phyloP scores from a whole-genome alignment of 2,113 vertebrate species.

The Gopherus evgoodei region DNA sequence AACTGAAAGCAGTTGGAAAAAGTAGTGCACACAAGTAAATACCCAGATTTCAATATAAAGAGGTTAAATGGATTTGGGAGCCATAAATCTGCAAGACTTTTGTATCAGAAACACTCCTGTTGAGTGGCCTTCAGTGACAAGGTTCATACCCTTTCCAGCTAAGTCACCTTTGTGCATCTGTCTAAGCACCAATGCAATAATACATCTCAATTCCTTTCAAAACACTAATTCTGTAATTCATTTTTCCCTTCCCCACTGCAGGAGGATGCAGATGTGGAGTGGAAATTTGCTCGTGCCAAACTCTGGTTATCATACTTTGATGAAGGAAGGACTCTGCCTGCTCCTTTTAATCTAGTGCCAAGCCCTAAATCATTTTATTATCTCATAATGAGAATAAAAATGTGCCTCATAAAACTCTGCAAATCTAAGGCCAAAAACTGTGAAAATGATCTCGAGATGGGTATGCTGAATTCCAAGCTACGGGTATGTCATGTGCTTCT shows the following conservation, averaged over 20 bases:
- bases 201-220: neutral
- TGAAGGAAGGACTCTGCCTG: conserved; percentile 95
- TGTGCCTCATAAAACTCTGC: conserved; percentile 92
- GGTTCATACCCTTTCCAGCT: neutral
- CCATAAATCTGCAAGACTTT: neutral
- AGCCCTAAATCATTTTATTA: conserved; percentile 99
- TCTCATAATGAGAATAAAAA: conserved; percentile 92
- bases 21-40: neutral
- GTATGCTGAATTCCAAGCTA: conserved; percentile 92
- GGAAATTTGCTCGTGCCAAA: conserved; percentile 98
- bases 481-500: conserved; percentile 79
- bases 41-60: neutral
- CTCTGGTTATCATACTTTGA: conserved; percentile 98
- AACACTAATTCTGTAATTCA: neutral
- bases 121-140: neutral
- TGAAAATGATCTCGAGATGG: conserved; percentile 94
- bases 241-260: conserved; percentile 62
- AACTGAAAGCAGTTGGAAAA: neutral
- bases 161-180: neutral
- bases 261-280: conserved; percentile 97
- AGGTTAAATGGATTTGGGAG: neutral
- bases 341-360: conserved; percentile 96
- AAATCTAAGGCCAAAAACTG: conserved; percentile 90
- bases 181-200: neutral
- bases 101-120: neutral